A percentile compares a stretch with the other conserved stretches of the same genome.
phyloP scores from a whole-genome alignment of 2,797 vertebrate species.

The Sphenodon punctatus region DNA sequence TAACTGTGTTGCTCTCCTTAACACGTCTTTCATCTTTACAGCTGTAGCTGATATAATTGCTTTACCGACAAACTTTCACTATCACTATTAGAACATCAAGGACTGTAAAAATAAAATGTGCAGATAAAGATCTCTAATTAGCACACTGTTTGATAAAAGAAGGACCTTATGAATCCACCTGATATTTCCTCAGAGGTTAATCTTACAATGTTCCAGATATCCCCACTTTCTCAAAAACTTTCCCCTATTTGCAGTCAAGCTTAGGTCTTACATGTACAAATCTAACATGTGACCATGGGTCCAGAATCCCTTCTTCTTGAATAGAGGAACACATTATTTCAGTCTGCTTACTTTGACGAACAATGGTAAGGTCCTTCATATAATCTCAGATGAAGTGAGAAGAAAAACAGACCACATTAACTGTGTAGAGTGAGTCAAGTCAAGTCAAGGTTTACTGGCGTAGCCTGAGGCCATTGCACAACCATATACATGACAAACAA shows the following conservation, averaged over 20 bases:
- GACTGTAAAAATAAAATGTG: background rate
- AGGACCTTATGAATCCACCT: background rate
- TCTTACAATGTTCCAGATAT: background rate
- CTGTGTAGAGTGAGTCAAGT: too few species aligned
- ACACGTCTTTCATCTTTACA: background rate
- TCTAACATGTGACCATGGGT: background rate
- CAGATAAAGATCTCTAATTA: background rate
- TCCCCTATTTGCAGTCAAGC: background rate
- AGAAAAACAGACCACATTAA: slow-evolving; percentile 32
- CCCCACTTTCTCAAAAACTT: background rate
- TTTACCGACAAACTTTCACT: background rate
- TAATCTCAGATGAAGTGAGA: slow-evolving; percentile 33
- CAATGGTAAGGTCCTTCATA: slow-evolving; percentile 16
- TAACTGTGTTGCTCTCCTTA: background rate
- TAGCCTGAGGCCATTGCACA: too few species aligned
- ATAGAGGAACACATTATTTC: background rate
- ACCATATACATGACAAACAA: too few species aligned
- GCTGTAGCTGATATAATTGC: background rate
- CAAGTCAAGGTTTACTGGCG: too few species aligned
- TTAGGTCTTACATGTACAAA: background rate
- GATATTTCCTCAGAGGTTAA: too few species aligned
- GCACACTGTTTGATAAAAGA: background rate
- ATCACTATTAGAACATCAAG: background rate
- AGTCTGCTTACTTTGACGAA: background rate
- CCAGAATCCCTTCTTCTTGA: background rate